phyloP scores from a whole-genome alignment of 2,888 invertebrate genomes.

The Mesorhabditis belari region DNA sequence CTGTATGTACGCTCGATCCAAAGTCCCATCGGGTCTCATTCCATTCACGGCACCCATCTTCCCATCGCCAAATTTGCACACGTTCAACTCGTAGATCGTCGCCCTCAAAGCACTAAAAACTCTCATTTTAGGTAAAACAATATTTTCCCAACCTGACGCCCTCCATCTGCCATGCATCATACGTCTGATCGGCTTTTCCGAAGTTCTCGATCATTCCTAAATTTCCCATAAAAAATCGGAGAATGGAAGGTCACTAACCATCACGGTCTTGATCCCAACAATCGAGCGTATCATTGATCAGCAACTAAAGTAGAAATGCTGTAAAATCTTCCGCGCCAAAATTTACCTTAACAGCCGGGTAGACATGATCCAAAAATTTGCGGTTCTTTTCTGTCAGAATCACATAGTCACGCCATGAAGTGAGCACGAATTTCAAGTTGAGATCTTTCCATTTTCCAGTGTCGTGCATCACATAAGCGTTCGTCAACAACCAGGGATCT shows the following conservation, averaged over 20 bases:
- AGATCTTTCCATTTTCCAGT: constrained; percentile 87
- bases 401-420: constrained; percentile 70
- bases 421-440: constrained; percentile 68
- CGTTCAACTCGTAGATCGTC: constrained; percentile 76
- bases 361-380: constrained; percentile 59
- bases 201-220: constrained; percentile 84
- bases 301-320: constrained; percentile 49
- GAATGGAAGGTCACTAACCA: no score
- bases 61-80: constrained; percentile 71
- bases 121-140: background rate
- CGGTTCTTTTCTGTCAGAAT: constrained; percentile 62
- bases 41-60: constrained; percentile 83
- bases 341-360: constrained; percentile 58
- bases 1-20: constrained; percentile 66
- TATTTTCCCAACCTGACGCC: constrained; percentile 65
- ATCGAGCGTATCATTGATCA: constrained; percentile 64
- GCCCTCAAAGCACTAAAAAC: constrained; percentile 74
- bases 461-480: constrained; percentile 83
- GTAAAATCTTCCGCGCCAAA: background rate
- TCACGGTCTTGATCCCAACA: constrained; percentile 75
- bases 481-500: constrained; percentile 73
- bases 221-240: no score
- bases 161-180: constrained; percentile 83
- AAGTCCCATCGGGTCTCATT: constrained; percentile 66
- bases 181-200: constrained; percentile 78